Evolutionary conservation across 2,113 vertebrate species (phyloP).

Genomic region (Hylia prasina): DNA sequence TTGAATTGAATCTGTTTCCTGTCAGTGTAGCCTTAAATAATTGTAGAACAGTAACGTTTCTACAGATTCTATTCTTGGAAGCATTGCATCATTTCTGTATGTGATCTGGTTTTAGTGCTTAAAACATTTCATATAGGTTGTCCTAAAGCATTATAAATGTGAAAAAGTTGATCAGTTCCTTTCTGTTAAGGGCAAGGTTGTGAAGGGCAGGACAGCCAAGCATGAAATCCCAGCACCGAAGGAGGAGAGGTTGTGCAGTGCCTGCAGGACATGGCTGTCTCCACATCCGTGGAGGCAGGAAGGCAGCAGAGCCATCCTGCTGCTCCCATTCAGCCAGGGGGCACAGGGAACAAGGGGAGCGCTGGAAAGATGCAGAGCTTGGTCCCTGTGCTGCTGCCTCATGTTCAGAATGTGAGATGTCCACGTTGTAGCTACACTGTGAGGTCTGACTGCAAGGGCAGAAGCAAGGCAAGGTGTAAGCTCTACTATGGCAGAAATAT

Average conservation of each 20-base stretch:
- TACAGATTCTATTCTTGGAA: slow-evolving; percentile 36
- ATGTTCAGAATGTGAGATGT: not conserved
- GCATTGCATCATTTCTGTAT: not conserved
- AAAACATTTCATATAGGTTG: not conserved
- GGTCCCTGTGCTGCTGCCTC: not conserved
- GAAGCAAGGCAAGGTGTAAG: not conserved
- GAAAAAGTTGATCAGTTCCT: not conserved
- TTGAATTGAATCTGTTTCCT: slow-evolving; percentile 9
- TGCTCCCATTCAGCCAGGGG: not conserved
- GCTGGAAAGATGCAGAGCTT: not conserved
- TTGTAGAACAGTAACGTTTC: not conserved
- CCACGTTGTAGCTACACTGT: fast-evolving
- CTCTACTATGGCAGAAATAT: not conserved
- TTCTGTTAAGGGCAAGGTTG: not conserved
- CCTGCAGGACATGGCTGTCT: not conserved
- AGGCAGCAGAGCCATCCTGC: not conserved
- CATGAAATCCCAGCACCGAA: not conserved
- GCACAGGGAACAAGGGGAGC: not conserved
- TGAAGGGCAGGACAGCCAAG: not conserved
- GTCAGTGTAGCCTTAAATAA: slow-evolving; percentile 25
- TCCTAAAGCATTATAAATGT: not conserved
- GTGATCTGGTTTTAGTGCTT: not conserved
- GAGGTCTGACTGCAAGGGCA: not conserved
- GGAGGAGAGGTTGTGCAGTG: not conserved
- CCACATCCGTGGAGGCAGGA: not conserved